Percentiles rank a stretch among this genome's conserved stretches.
Evolutionary conservation across 2,797 vertebrate genomes (phyloP).

Genomic region (Gallinago nigripennis): DNA sequence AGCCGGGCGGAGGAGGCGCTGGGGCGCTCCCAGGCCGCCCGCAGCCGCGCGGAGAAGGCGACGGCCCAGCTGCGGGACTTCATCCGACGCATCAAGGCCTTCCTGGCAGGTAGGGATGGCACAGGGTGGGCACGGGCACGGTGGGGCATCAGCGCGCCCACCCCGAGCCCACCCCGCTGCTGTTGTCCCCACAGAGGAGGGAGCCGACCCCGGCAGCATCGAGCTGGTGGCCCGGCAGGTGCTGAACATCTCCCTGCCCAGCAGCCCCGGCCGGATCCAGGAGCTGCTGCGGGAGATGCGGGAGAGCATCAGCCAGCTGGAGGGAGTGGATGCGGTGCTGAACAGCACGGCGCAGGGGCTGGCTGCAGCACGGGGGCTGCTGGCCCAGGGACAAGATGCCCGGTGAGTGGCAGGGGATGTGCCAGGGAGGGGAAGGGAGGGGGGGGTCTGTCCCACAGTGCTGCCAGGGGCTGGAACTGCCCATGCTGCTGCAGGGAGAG

Average conservation of each 20-base stretch:
- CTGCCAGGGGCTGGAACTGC: not conserved
- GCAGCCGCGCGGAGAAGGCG: constrained; percentile 76
- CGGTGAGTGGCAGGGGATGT: constrained; percentile 68
- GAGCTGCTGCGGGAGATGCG: constrained; percentile 79
- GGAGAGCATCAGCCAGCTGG: constrained; percentile 78
- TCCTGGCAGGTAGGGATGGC: constrained; percentile 80
- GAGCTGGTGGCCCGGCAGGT: constrained; percentile 84
- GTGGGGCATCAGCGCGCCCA: fast-evolving
- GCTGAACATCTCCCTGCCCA: constrained; percentile 82
- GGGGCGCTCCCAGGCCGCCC: constrained; percentile 78
- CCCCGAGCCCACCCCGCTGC: not conserved
- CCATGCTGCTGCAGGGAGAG: constrained; percentile 54
- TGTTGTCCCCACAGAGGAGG: constrained; percentile 78
- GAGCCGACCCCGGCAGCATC: constrained; percentile 87
- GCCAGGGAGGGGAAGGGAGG: fast-evolving
- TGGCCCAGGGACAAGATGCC: constrained; percentile 77
- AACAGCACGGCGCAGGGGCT: constrained; percentile 79
- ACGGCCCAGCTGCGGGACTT: constrained; percentile 83
- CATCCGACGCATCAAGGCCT: constrained; percentile 85
- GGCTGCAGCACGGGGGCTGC: constrained; percentile 74
- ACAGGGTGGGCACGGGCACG: not conserved
- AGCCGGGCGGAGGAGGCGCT: constrained; percentile 76
- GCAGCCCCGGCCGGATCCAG: constrained; percentile 72
- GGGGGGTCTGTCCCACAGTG: not conserved
- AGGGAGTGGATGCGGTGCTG: constrained; percentile 74